Base-by-base conservation (phyloP, 2,113 vertebrate genomes). In the Paracanthobrama guichenoti region DNA sequence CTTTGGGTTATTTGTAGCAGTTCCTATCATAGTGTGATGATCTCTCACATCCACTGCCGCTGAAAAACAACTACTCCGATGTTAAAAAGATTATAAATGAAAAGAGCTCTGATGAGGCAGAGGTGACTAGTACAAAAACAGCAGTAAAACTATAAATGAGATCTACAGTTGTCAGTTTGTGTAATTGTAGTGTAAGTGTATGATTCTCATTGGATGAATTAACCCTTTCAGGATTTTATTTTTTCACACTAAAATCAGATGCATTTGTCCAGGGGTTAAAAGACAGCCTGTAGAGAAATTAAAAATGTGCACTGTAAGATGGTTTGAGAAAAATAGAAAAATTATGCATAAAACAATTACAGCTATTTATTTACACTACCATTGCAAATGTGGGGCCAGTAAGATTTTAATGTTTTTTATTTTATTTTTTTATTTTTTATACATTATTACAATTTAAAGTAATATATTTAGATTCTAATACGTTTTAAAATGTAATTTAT, bases 61-160 rank as follows among this genome's bases (percentile, higher is more conserved):
- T 42, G 53, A 84, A 89, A 88, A 88, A 91, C 88, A 91, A 92
- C 91, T 88, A 90, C 55, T 74, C 87, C 90, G 90, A 92, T 88
- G 85, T 90, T 85, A 55, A 89, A 91, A 85, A 88, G 89, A 91
- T 90, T 89, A 90, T 88, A 86, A 84, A 87, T 86, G 88, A 89
- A 87, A 57, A 71, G 50, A 82, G 44, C 79, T 9, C 44, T 80
- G 42, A 31, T 64, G 0, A 75, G 24, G 2, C 42, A 24, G 4
- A 72, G 24, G 9, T 62, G n/a, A 26, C 57, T 57, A n/a, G 55
- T 22, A 48, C 50, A 55, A 20, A 6, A 20, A 55, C 2, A 42
- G 35, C 2, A 3, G 66, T 69, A 5, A 10, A 69, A 42, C 20
- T 42, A 12, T 24, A 16, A 71, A 39, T 42, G 35, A 71, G 67